phyloP scores from a whole-genome alignment of 1,140 invertebrate species.

The Diachasmimorpha longicaudata region DNA sequence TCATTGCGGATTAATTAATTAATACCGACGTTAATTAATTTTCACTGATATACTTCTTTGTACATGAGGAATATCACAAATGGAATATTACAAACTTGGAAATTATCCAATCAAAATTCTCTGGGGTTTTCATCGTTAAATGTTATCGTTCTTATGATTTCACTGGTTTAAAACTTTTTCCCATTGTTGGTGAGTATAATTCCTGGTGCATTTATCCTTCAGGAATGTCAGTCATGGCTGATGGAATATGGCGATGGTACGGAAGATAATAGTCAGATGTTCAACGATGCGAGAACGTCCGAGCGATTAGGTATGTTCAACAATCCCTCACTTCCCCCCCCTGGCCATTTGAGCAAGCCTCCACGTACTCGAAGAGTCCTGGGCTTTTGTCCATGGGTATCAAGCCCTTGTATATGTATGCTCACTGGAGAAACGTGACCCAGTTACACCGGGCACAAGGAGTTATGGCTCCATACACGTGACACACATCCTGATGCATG shows the following conservation, averaged over 20 bases:
- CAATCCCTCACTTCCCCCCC: slow-evolving; percentile 4
- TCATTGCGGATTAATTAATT: too few species aligned
- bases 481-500: slow-evolving; percentile 35
- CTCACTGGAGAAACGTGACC: slow-evolving; percentile 33
- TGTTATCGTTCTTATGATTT: neutral
- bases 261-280: neutral
- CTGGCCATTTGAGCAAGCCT: neutral
- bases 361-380: neutral
- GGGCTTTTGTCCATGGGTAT: slow-evolving; percentile 29
- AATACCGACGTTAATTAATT: too few species aligned
- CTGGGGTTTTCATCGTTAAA: too few species aligned
- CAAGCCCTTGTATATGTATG: neutral
- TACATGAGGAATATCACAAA: too few species aligned
- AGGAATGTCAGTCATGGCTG: neutral
- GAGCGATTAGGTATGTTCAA: slow-evolving; percentile 32
- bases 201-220: neutral
- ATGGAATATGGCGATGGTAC: neutral
- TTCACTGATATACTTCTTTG: too few species aligned
- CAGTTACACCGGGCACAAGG: slow-evolving; percentile 28
- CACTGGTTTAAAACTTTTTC: too few species aligned
- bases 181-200: neutral
- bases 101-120: too few species aligned
- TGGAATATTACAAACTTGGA: too few species aligned
- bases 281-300: neutral
- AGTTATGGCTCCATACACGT: slow-evolving; percentile 37